Percentiles rank a stretch among this genome's conserved stretches.
phyloP scores from a whole-genome alignment of 2,888 invertebrate species.

The Andrena trimmerana region DNA sequence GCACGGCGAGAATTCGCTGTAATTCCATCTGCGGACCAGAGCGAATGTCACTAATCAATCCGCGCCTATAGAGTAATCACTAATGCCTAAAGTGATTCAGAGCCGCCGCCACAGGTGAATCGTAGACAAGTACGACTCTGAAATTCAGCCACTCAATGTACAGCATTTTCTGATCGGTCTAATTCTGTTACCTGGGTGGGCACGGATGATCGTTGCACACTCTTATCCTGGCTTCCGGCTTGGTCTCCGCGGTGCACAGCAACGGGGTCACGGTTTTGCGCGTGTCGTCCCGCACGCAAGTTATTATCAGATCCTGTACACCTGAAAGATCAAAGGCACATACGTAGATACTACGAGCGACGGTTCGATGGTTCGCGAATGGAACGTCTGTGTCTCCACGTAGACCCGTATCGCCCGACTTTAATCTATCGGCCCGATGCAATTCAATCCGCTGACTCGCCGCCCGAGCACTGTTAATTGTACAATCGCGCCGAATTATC shows the following conservation, averaged over 20 bases:
- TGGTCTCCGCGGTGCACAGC: constrained; percentile 94
- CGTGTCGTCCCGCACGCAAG: constrained; percentile 94
- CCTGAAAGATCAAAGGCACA: constrained; percentile 80
- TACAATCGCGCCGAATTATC: constrained; percentile 58
- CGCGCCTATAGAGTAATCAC: background rate
- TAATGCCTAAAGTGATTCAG: too few species aligned
- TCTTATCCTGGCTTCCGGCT: constrained; percentile 94
- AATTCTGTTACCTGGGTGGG: constrained; percentile 91
- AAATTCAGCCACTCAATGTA: too few species aligned
- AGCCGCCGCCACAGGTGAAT: too few species aligned
- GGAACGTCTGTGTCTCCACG: background rate
- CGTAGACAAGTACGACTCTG: too few species aligned
- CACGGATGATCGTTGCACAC: constrained; percentile 98
- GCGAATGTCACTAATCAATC: constrained; percentile 4
- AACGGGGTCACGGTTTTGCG: constrained; percentile 95
- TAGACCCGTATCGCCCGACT: constrained; percentile 34
- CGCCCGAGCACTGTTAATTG: constrained; percentile 49
- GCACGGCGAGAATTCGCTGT: constrained; percentile 95
- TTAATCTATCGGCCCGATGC: constrained; percentile 31
- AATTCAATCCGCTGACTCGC: constrained; percentile 41
- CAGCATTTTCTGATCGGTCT: background rate
- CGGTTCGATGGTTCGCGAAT: background rate
- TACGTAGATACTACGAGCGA: background rate
- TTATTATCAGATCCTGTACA: constrained; percentile 93
- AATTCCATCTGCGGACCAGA: constrained; percentile 90